phyloP scores from a whole-genome alignment of 2,113 vertebrate genomes.

The Corythornis vintsioides region DNA sequence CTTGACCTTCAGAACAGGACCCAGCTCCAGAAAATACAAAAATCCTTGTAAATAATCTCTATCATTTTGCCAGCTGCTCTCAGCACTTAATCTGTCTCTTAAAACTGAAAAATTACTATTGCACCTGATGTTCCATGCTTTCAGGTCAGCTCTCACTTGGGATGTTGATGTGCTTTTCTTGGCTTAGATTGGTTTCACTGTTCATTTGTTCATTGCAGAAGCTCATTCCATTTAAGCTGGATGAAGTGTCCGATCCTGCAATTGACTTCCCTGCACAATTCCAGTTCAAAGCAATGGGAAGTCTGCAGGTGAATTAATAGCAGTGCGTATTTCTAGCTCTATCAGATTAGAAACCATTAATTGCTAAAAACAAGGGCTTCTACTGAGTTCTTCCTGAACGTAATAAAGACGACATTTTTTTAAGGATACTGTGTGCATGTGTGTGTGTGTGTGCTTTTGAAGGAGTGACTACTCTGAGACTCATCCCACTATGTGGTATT shows the following conservation, averaged over 20 bases:
- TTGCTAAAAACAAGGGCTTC: neutral
- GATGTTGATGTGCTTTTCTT: conserved; percentile 29
- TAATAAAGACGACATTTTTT: neutral
- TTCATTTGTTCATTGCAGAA: conserved; percentile 17
- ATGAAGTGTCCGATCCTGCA: neutral
- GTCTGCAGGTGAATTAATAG: neutral
- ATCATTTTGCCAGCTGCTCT: conserved; percentile 48
- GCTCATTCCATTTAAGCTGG: conserved; percentile 40
- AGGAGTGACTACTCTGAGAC: neutral
- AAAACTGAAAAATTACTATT: conserved; percentile 66
- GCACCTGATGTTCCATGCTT: conserved; percentile 48
- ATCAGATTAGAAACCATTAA: neutral
- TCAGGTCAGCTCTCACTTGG: conserved; percentile 1
- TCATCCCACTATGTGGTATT: neutral
- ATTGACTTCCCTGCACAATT: neutral
- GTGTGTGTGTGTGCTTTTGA: neutral
- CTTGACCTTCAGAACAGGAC: conserved; percentile 33
- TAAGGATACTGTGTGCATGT: neutral
- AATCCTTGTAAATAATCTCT: conserved; percentile 46
- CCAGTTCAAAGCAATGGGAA: neutral
- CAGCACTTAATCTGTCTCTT: conserved; percentile 64
- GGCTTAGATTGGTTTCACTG: neutral
- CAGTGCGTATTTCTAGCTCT: neutral
- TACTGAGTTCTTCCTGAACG: neutral
- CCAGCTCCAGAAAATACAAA: neutral